A percentile compares a stretch with the other conserved stretches of the same genome.
Evolutionary conservation across 1,140 invertebrate species (phyloP).

Genomic region (Eueides isabella): DNA sequence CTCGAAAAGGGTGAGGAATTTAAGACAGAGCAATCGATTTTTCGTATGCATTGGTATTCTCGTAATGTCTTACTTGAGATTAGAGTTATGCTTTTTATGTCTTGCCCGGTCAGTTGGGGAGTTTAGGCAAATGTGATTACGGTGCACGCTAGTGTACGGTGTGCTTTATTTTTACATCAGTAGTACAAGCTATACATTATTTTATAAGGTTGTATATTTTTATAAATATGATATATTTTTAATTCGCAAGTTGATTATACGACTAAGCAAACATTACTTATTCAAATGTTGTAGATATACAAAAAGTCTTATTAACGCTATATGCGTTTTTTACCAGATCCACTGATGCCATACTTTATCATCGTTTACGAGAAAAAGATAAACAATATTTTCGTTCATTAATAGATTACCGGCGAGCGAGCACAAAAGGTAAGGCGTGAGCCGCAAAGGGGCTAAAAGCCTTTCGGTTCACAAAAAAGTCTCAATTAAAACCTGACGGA

Average conservation of each 20-base stretch:
- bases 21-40: constrained; percentile 81
- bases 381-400: constrained; percentile 74
- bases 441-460: constrained; percentile 77
- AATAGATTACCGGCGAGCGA: constrained; percentile 71
- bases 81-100: constrained; percentile 74
- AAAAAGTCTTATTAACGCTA: background rate
- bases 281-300: background rate
- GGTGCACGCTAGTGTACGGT: constrained; percentile 8
- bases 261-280: no score
- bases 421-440: constrained; percentile 68
- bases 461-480: constrained; percentile 76
- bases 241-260: no score
- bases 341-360: background rate
- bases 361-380: constrained; percentile 40
- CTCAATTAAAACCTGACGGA: constrained; percentile 81
- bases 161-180: constrained; percentile 17
- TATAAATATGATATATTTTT: no score
- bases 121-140: constrained; percentile 27
- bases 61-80: constrained; percentile 80
- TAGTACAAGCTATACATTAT: background rate
- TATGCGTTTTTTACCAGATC: background rate
- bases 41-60: constrained; percentile 81
- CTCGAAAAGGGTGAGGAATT: constrained; percentile 81
- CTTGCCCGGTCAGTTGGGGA: constrained; percentile 27
- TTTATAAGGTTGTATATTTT: no score